These are phyloP conservation scores for Anhinga rufa DNA, from an alignment of 2,113 vertebrate species.

Conservation along the genomic window DNA sequence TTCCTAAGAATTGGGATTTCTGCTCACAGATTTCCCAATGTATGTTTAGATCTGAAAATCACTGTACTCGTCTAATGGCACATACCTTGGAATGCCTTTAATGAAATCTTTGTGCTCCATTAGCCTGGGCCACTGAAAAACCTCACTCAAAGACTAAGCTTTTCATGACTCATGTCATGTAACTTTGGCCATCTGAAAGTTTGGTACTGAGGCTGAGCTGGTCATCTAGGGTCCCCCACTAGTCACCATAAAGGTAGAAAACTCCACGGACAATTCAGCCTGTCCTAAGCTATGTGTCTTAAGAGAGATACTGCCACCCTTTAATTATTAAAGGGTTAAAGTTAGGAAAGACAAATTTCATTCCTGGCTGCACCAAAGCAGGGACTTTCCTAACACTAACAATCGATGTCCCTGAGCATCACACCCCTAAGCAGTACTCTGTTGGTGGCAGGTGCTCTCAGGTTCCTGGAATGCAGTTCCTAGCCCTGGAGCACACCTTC, in stretches of 20 bases:
- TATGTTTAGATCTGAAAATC: background rate
- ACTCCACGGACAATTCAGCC: background rate
- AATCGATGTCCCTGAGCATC: background rate
- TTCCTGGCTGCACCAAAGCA: background rate
- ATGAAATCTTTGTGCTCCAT: background rate
- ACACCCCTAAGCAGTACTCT: background rate
- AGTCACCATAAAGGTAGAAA: background rate
- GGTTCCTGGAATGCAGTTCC: background rate
- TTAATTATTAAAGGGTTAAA: background rate
- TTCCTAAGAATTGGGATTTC: background rate
- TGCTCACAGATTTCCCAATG: background rate
- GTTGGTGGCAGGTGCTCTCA: background rate
- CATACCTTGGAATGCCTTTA: background rate
- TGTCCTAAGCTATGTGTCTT: background rate
- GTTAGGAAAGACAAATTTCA: background rate
- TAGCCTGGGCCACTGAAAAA: background rate
- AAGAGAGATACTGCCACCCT: background rate
- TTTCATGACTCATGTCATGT: background rate
- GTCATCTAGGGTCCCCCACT: background rate
- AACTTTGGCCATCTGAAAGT: background rate
- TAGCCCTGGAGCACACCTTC: conserved; percentile 84
- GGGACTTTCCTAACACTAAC: background rate
- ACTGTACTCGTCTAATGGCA: background rate
- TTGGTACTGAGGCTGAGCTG: background rate
- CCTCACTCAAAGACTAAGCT: background rate